Evolutionary conservation across 2,888 invertebrate species (phyloP).

Genomic region (Dione juno): DNA sequence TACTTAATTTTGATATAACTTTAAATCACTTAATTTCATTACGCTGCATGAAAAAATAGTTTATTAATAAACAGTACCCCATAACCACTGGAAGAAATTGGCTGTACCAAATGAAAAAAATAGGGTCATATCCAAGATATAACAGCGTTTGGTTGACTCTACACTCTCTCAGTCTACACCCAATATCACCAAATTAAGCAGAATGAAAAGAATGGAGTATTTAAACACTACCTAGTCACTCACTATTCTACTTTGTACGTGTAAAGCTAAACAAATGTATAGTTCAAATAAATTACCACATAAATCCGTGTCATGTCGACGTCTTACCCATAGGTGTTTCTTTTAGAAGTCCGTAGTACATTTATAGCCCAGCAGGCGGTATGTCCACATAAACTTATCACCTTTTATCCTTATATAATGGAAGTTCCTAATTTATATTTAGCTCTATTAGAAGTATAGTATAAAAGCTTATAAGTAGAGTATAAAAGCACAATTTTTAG

Average conservation of each 20-base stretch:
- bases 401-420: not conserved
- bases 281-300: not conserved
- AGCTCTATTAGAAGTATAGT: not conserved
- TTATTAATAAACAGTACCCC: no score
- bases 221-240: not conserved
- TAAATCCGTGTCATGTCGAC: not conserved
- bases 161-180: no score
- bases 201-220: not conserved
- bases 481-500: not conserved
- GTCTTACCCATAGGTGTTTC: not conserved
- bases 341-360: not conserved
- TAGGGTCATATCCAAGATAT: no score
- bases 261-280: not conserved
- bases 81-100: no score
- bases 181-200: not conserved
- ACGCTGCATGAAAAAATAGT: no score
- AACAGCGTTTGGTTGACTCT: no score
- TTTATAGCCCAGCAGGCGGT: slow-evolving; percentile 16
- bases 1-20: no score
- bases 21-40: no score
- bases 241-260: no score
- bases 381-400: not conserved
- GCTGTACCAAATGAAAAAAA: no score
- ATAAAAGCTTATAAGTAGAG: no score
- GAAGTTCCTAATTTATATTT: slow-evolving; percentile 1